Evolutionary conservation across 1,140 invertebrate genomes (phyloP).

Genomic region (Lordiphosa clarofinis): DNA sequence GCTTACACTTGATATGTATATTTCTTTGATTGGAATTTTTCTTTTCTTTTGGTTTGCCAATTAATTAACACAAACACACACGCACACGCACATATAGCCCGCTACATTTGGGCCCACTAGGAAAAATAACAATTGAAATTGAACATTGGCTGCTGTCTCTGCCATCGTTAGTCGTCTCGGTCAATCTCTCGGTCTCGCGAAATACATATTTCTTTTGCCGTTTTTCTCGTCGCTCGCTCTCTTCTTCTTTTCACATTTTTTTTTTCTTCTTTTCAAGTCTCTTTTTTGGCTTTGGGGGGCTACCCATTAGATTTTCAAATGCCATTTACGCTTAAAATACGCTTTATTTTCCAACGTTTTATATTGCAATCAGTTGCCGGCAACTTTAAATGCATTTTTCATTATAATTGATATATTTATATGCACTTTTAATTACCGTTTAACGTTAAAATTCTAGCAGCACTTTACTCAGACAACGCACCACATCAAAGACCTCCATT

Average conservation of each 20-base stretch:
- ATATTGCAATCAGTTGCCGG: constrained; percentile 43
- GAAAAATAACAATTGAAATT: constrained; percentile 68
- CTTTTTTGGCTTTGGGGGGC: constrained; percentile 15
- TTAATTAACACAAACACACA: constrained; percentile 48
- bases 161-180: constrained; percentile 9
- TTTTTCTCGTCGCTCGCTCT: constrained; percentile 68
- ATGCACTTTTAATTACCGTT: constrained; percentile 71
- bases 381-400: constrained; percentile 46
- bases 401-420: constrained; percentile 49
- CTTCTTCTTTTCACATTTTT: constrained; percentile 75
- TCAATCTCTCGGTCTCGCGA: constrained; percentile 57
- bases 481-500: constrained; percentile 79
- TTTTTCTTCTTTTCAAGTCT: constrained; percentile 65
- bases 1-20: constrained; percentile 33
- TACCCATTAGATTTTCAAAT: constrained; percentile 47
- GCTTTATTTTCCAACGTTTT: constrained; percentile 40
- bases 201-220: constrained; percentile 78
- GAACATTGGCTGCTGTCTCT: constrained; percentile 53
- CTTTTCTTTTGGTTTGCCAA: constrained; percentile 43
- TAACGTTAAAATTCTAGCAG: constrained; percentile 72
- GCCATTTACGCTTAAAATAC: constrained; percentile 63
- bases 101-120: constrained; percentile 8
- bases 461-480: constrained; percentile 73
- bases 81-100: constrained; percentile 24
- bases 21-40: constrained; percentile 33